Evolutionary conservation across 2,797 vertebrate species (phyloP).

Genomic region (Kryptopterus vitreolus): DNA sequence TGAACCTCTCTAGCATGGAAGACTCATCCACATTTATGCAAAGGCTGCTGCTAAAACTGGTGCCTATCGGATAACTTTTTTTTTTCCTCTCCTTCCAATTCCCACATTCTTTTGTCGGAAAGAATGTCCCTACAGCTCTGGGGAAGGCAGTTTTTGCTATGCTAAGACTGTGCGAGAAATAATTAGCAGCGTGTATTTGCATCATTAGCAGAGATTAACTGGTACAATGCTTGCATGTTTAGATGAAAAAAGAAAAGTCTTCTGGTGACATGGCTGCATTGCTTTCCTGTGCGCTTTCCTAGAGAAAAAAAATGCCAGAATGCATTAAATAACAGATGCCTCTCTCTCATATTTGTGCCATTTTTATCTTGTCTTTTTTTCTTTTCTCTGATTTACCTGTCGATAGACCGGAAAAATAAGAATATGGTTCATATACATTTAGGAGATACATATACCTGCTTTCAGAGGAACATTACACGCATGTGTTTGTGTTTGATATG

Average conservation of each 20-base stretch:
- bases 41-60: slow-evolving; percentile 56
- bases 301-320: neutral
- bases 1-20: slow-evolving; percentile 49
- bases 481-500: too few species aligned
- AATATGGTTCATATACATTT: slow-evolving; percentile 2
- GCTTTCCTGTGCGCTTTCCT: neutral
- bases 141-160: slow-evolving; percentile 60
- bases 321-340: neutral
- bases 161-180: slow-evolving; percentile 65
- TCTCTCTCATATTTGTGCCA: neutral
- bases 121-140: slow-evolving; percentile 57
- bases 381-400: neutral
- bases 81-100: slow-evolving; percentile 15
- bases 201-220: slow-evolving; percentile 71
- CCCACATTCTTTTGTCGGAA: slow-evolving; percentile 59
- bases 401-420: neutral
- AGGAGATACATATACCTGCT: slow-evolving; percentile 12
- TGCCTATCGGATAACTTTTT: neutral
- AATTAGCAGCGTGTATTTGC: slow-evolving; percentile 74
- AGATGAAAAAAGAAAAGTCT: slow-evolving; percentile 56
- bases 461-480: slow-evolving; percentile 26
- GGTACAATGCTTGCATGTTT: slow-evolving; percentile 66
- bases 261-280: neutral
- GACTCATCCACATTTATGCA: slow-evolving; percentile 55
- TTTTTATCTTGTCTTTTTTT: neutral